Percentiles rank a stretch among this genome's conserved stretches.
Evolutionary conservation across 2,888 invertebrate species (phyloP).

Genomic region (Hypolimnas misippus): DNA sequence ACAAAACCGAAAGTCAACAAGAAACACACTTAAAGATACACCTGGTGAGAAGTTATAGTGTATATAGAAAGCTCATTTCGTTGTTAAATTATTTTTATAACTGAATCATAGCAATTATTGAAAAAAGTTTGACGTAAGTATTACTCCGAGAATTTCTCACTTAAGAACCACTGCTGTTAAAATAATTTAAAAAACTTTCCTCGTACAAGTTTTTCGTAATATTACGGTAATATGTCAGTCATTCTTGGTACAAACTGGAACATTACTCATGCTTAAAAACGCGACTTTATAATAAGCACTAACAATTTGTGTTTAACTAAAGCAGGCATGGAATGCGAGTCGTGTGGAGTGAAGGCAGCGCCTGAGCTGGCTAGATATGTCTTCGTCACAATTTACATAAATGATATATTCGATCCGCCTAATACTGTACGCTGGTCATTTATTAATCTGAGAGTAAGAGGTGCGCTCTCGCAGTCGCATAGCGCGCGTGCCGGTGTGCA

Average conservation of each 20-base stretch:
- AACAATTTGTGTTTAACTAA: conserved; percentile 65
- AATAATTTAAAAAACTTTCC: not conserved
- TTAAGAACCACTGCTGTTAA: not conserved
- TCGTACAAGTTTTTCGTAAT: not conserved
- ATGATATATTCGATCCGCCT: conserved; percentile 83
- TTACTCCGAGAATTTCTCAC: too few relatives aligned
- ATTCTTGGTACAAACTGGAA: conserved; percentile 19
- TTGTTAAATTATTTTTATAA: too few relatives aligned
- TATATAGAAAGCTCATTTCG: not conserved
- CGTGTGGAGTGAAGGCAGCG: conserved; percentile 76
- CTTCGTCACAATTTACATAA: conserved; percentile 84
- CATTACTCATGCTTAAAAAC: conserved; percentile 46
- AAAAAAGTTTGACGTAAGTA: too few relatives aligned
- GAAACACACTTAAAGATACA: conserved; percentile 30
- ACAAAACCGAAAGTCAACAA: conserved; percentile 39
- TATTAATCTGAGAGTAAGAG: conserved; percentile 72
- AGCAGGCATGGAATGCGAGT: conserved; percentile 72
- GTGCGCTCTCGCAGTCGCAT: conserved; percentile 66
- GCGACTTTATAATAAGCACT: conserved; percentile 54
- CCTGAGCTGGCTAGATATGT: conserved; percentile 76
- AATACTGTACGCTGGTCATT: conserved; percentile 78
- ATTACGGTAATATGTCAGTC: conserved; percentile 31
- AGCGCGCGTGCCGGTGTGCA: conserved; percentile 73
- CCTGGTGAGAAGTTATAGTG: conserved; percentile 40
- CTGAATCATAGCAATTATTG: too few relatives aligned